Conservation (phyloP, 2,797 vertebrate species). For the Syngnathus acus region DNA sequence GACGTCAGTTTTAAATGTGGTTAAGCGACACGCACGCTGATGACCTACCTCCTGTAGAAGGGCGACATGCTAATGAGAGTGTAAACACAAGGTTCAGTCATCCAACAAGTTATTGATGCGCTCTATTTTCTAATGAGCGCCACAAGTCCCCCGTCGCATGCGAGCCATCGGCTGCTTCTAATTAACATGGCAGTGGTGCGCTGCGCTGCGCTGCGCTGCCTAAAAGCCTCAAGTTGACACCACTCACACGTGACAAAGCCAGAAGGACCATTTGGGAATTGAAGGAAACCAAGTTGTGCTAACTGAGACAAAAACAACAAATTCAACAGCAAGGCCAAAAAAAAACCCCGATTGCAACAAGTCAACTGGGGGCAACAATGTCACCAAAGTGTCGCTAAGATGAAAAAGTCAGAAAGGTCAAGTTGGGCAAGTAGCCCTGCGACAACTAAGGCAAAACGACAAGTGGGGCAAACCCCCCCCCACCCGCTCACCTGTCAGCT, state of each 20-base stretch:
- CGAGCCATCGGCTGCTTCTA: slow-evolving; percentile 14
- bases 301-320: not conserved
- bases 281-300: not conserved
- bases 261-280: not conserved
- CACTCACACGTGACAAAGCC: not conserved
- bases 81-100: slow-evolving; percentile 57
- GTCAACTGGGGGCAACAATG: no score
- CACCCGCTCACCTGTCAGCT: slow-evolving; percentile 7
- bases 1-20: not conserved
- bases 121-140: slow-evolving; percentile 49
- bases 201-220: no score
- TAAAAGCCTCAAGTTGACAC: not conserved
- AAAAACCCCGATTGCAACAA: no score
- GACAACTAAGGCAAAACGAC: not conserved
- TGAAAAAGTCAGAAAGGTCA: not conserved
- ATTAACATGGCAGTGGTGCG: not conserved
- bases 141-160: slow-evolving; percentile 27
- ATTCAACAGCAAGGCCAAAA: no score
- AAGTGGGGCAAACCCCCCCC: not conserved
- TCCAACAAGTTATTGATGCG: slow-evolving; percentile 58
- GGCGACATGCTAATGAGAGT: slow-evolving; percentile 34
- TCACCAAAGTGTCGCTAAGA: no score
- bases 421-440: not conserved
- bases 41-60: slow-evolving; percentile 16
- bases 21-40: not conserved